Base-by-base conservation (phyloP, 1,140 invertebrate species). In the Cydia pomonella region DNA sequence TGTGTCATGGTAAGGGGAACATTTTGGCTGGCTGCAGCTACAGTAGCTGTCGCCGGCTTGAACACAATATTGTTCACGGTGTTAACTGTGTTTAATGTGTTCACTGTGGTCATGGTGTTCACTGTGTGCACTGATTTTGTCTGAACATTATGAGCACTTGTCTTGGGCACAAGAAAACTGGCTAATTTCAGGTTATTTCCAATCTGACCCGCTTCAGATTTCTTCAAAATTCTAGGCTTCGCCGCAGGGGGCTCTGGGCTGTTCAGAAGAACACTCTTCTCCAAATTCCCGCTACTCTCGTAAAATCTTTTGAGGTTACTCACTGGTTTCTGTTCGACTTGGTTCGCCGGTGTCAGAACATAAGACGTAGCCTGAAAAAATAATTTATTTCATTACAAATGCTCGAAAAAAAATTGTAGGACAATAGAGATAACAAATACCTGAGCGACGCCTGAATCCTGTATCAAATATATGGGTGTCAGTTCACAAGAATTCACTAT, bases 241-340 rank as follows among this genome's bases (percentile, higher is more conserved):
- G 77, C 18, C 69, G 10, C 53, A 7, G 53, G 18, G 7, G 18
- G 33, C 29, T 41, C 69, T 10, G 69, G 44, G 72, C 66, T 76
- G 64, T 66, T 85, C 16, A 83, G 76, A 12, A 77, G 77, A 69
- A 92, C 80, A 83, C 86, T 87, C 83, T 84, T 87, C 80, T 88
- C 91, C 44, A 92, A 79, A 82, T 89, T 90, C 75, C 89, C 91
- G 85, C 89, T 92, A 83, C 86, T 92, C 87, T 92, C 91, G 79
- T 92, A 92, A 81, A 91, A 92, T 76, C 79, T 84, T 83, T 91
- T 91, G 74, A 92, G 85, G 80, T 85, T 91, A 80, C 81, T 85
- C 7, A 88, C 80, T 41, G 89, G 87, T 75, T 85, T 90, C 44
- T 83, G 82, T 53, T 75, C 73, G 23, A 80, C 80, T 59, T 80